Conservation (phyloP, 92 coral and sea anemone species). For the Pocillopora meandrina region DNA sequence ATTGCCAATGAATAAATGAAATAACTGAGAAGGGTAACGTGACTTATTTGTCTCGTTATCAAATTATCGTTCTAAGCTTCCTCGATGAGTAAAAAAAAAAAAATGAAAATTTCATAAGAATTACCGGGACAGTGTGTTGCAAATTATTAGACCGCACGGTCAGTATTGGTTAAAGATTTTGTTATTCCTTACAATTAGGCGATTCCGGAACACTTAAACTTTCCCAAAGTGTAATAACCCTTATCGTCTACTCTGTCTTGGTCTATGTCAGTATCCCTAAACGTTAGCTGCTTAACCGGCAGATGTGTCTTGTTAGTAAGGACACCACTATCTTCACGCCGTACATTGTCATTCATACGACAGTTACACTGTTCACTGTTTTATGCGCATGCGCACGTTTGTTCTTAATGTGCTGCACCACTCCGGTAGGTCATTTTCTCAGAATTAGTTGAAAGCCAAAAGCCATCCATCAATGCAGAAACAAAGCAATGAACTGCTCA, state of each 20-base stretch:
- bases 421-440: neutral
- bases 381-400: neutral
- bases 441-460: slow-evolving; percentile 6
- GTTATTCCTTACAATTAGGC: too few relatives aligned
- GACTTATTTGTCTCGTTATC: too few relatives aligned
- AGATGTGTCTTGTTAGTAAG: neutral
- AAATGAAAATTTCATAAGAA: too few relatives aligned
- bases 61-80: too few relatives aligned
- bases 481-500: slow-evolving; percentile 52
- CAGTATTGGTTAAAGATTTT: too few relatives aligned
- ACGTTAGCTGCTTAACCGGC: slow-evolving; percentile 22
- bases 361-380: neutral
- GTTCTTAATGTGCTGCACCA: neutral
- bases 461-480: neutral
- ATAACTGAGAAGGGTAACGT: too few relatives aligned
- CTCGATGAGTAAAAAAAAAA: too few relatives aligned
- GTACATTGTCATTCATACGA: neutral
- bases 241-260: too few relatives aligned
- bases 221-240: neutral
- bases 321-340: slow-evolving; percentile 2
- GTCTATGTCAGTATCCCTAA: neutral
- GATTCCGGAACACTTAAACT: too few relatives aligned
- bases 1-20: too few relatives aligned
- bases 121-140: too few relatives aligned
- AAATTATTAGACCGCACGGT: too few relatives aligned